phyloP scores from a whole-genome alignment of 2,113 vertebrate species.

The Tupaia chinensis region DNA sequence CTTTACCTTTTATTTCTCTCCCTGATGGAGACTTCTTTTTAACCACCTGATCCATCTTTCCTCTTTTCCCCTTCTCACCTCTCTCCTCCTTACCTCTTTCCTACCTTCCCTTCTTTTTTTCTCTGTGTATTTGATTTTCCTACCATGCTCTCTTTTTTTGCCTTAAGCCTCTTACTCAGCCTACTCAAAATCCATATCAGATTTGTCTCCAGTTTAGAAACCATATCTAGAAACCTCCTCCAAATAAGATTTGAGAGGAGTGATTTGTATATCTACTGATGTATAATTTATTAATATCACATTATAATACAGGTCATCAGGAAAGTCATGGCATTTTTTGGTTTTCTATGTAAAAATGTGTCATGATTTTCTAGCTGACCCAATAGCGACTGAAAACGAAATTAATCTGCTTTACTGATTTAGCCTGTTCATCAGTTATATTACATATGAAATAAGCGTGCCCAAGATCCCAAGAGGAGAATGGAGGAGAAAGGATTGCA shows the following conservation, averaged over 20 bases:
- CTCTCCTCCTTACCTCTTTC: neutral
- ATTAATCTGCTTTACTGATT: neutral
- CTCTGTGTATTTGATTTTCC: neutral
- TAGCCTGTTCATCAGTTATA: neutral
- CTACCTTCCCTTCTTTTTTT: neutral
- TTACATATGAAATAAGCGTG: neutral
- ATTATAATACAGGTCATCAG: neutral
- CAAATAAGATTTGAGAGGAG: neutral
- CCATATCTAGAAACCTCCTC: neutral
- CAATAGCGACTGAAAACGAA: neutral
- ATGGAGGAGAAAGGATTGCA: too few relatives aligned
- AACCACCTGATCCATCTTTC: neutral
- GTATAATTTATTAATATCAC: constrained; percentile 6
- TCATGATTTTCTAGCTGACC: too few relatives aligned
- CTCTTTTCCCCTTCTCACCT: neutral
- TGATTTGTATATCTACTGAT: neutral
- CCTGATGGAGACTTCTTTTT: neutral
- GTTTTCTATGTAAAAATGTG: too few relatives aligned
- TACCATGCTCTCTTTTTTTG: neutral
- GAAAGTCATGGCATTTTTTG: too few relatives aligned
- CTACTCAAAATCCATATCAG: constrained; percentile 2
- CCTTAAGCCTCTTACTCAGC: neutral
- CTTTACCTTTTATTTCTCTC: neutral
- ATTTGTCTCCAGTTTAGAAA: constrained; percentile 8
- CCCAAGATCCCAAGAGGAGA: too few relatives aligned